Percentiles rank a stretch among this genome's conserved stretches.
These are phyloP conservation scores for Enteromius argenteus DNA, from an alignment of 2,797 vertebrate species.

Conservation along the genomic window DNA sequence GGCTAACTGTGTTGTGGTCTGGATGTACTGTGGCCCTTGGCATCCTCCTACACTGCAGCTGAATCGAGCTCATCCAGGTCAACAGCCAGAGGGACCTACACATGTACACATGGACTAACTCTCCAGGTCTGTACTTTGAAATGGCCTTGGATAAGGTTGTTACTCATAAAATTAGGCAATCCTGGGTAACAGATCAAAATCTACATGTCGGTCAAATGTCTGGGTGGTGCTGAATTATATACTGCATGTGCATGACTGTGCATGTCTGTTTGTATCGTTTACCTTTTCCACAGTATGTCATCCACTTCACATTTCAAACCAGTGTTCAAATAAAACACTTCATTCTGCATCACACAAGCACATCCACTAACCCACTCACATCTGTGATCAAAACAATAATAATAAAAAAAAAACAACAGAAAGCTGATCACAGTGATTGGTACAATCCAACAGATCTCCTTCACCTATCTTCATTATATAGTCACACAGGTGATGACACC, in stretches of 20 bases:
- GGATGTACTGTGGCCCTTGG: slow-evolving; percentile 7
- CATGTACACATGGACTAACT: not conserved
- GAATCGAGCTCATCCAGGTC: slow-evolving; percentile 24
- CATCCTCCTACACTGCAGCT: slow-evolving; percentile 34
- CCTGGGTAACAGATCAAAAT: not conserved
- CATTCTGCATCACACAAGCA: slow-evolving; percentile 22
- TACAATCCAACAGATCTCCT: slow-evolving; percentile 56
- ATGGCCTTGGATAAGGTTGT: not conserved
- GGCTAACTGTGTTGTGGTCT: slow-evolving; percentile 3
- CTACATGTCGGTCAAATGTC: not conserved
- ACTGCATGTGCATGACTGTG: not conserved
- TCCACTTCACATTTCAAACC: slow-evolving; percentile 72
- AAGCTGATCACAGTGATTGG: slow-evolving; percentile 63
- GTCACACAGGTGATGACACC: slow-evolving; percentile 42
- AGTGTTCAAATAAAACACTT: slow-evolving; percentile 54
- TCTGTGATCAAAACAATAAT: slow-evolving; percentile 53
- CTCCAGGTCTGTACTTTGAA: not conserved
- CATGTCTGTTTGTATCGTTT: not conserved
- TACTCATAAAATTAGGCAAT: not conserved
- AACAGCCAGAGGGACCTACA: slow-evolving; percentile 4
- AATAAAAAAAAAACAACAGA: not conserved
- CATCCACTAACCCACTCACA: slow-evolving; percentile 18
- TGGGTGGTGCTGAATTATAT: not conserved
- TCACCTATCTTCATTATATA: slow-evolving; percentile 43
- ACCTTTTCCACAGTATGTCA: slow-evolving; percentile 69